Conservation (phyloP, 2,888 invertebrate species). For the Phlogophora meticulosa region DNA sequence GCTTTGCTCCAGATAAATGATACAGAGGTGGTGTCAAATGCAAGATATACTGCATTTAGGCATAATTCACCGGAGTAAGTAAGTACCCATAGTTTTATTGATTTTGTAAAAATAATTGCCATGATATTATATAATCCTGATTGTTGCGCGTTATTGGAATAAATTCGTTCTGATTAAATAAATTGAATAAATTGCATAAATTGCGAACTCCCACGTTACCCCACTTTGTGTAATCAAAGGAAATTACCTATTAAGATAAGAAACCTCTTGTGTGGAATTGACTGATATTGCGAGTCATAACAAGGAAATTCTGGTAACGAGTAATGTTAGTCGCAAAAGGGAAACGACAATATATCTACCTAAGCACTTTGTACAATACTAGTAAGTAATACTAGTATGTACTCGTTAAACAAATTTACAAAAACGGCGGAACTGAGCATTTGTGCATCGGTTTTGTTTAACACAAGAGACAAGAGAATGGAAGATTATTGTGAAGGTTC, state of each 20-base stretch:
- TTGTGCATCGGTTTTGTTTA: too few species aligned
- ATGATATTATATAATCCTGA: not conserved
- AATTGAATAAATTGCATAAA: too few species aligned
- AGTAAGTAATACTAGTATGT: too few species aligned
- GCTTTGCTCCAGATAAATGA: slow-evolving; percentile 74
- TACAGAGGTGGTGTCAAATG: slow-evolving; percentile 78
- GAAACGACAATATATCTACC: not conserved
- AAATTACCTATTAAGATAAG: slow-evolving; percentile 36
- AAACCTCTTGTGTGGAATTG: slow-evolving; percentile 9
- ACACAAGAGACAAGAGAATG: too few species aligned
- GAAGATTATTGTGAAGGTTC: too few species aligned
- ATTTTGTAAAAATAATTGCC: slow-evolving; percentile 8
- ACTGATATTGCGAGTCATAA: slow-evolving; percentile 9
- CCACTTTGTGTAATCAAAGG: slow-evolving; percentile 5
- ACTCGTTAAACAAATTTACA: too few species aligned
- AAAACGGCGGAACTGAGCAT: too few species aligned
- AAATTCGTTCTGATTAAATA: too few species aligned
- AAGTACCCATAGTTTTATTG: slow-evolving; percentile 68
- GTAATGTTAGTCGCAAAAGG: not conserved
- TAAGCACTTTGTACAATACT: too few species aligned
- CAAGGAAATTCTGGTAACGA: slow-evolving; percentile 18
- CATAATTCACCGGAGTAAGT: slow-evolving; percentile 76
- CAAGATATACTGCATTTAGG: slow-evolving; percentile 70
- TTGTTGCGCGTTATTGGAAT: too few species aligned
- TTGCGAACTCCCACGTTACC: slow-evolving; percentile 24